Evolutionary conservation across 2,888 invertebrate genomes (phyloP), one percentile per base, ranked within the genome.

Genomic region (Hemicrepidius hirtus): DNA sequence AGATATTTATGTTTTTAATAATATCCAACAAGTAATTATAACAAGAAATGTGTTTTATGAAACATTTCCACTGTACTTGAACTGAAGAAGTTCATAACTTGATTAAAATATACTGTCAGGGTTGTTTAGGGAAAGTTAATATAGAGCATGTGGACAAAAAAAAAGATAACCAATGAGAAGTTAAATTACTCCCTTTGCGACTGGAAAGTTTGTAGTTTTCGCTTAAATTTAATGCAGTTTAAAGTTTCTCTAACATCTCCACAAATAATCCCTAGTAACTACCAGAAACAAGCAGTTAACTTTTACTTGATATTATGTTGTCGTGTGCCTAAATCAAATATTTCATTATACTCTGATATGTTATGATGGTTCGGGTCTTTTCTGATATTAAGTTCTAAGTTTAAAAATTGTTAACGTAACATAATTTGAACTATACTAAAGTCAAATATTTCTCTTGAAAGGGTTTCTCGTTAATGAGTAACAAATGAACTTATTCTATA

Each of bases 161-260:
- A 20, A 53, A 53, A 49, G n/a, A 53, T 20, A 7, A 10, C 53
- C 18, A 21, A 53, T 20, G 53, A 21, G 28, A 53, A 53, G 18
- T 53, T 53, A 18, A 53, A 28, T 53, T 24, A 53, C 28, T n/a
- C 20, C 28, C 20, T 28, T 13, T 13, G 53, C 28, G 24, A 46
- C 20, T 20, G 16, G n/a, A 18, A 53, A 53, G 53, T 53, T 53
- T 16, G 28, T 21, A 53, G 28, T 20, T 28, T 53, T 53, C 53
- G 53, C n/a, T 24, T 24, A 53, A 53, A 53, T 53, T 24, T 53
- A 53, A 28, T 28, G 53, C 5, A 28, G n/a, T 46, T 49, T 53
- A 53, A 53, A 53, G 53, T 53, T 53, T 28, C 53, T 21, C 28
- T 16, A 16, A 18, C 28, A 7, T 24, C 28, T 21, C 53, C 3